A percentile compares a stretch with the other conserved stretches of the same genome.
phyloP scores from a whole-genome alignment of 2,797 vertebrate genomes.

The Myripristis murdjan region DNA sequence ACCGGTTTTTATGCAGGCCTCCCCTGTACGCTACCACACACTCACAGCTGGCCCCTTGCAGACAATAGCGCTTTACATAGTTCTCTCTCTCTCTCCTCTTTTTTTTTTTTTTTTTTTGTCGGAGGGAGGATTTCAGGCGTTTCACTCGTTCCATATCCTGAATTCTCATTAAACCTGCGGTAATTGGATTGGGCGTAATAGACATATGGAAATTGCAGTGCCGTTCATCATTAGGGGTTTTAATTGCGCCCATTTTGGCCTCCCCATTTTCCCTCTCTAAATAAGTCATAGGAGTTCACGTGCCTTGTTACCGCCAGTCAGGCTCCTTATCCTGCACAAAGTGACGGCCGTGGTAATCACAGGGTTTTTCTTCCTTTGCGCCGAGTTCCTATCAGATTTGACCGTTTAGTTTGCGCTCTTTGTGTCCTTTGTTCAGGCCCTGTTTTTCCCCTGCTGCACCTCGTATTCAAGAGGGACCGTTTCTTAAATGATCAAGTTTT shows the following conservation, averaged over 20 bases:
- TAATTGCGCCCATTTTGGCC: slow-evolving; percentile 81
- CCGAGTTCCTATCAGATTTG: background rate
- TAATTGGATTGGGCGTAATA: slow-evolving; percentile 84
- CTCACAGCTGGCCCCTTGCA: slow-evolving; percentile 66
- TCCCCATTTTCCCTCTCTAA: slow-evolving; percentile 63
- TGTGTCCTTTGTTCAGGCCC: slow-evolving; percentile 5
- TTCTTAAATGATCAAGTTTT: no score
- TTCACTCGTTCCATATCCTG: slow-evolving; percentile 73
- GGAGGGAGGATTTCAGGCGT: slow-evolving; percentile 68
- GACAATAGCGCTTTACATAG: slow-evolving; percentile 34
- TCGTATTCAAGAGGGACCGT: background rate
- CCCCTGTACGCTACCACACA: slow-evolving; percentile 40
- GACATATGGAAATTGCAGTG: slow-evolving; percentile 88
- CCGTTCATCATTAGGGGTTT: slow-evolving; percentile 87
- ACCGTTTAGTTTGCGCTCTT: slow-evolving; percentile 19
- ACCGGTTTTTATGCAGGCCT: slow-evolving; percentile 46
- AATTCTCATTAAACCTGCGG: slow-evolving; percentile 82
- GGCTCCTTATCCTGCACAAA: slow-evolving; percentile 31
- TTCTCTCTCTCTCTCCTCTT: slow-evolving; percentile 41
- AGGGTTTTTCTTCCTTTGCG: slow-evolving; percentile 23
- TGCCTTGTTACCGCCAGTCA: slow-evolving; percentile 59
- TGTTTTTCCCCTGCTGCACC: no score
- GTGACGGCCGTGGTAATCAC: slow-evolving; percentile 40
- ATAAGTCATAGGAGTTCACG: slow-evolving; percentile 73
- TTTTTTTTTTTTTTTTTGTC: slow-evolving; percentile 23